Base-by-base conservation (phyloP, 2,888 invertebrate genomes). In the Pseudococcus viburni region DNA sequence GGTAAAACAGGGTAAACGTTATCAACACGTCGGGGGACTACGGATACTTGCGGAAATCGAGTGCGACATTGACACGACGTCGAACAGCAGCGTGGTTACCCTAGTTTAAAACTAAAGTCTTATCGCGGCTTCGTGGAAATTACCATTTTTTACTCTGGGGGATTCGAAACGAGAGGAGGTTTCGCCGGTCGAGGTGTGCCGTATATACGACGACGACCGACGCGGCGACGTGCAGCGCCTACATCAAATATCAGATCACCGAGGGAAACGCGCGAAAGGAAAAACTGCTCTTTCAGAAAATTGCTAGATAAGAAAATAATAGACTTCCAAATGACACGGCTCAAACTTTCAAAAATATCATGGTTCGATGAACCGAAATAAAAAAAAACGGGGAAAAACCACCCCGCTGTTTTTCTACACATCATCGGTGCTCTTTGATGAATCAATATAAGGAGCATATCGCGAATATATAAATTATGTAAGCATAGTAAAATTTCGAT, bases 261-360 rank as follows among this genome's bases (percentile, higher is more conserved):
- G 19, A 83, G 80, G 80, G 80, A 83, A 33, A 83, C 80, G 80
- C 33, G 46, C 33, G 46, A 83, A 83, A 83, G 80, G 85, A 42
- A 85, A 85, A 85, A 85, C 85, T 85, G 85, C 64, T 85, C 85
- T 85, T 85, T 85, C 85, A 85, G 85, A 85, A 85, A 85, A 85
- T 85, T 85, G 85, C 19, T 85, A 85, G 85, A 85, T 85, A 85
- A 85, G 85, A 85, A 85, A 85, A 85, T 85, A 85, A 85, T 85
- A 85, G 85, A 85, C 85, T 85, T 64, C 85, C 51, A 85, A 85
- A 85, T 85, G 85, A 85, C 85, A 85, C 64, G 85, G 64, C 85
- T 64, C 85, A 85, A 85, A 85, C 85, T 85, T 85, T 85, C 39
- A 59, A 64, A 85, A 84, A 85, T 59, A 55, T 55, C 64, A 85